phyloP scores from a whole-genome alignment of 2,888 invertebrate species.

The Aspidapion aeneum region DNA sequence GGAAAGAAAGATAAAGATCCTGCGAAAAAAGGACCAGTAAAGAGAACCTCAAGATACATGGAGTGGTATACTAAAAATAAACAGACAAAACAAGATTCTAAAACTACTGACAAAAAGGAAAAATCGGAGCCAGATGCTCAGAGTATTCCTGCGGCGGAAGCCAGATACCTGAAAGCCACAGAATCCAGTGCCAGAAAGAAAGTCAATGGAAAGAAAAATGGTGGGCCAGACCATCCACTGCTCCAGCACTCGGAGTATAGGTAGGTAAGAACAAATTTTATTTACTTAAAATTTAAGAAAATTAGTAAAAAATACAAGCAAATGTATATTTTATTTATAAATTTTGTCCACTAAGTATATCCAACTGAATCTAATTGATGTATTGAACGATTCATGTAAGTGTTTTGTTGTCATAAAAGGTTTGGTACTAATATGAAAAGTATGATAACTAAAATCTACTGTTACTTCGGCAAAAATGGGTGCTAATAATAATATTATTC shows the following conservation, averaged over 20 bases:
- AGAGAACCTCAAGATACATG: conserved; percentile 55
- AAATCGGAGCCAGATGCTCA: conserved; percentile 31
- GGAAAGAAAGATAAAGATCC: conserved; percentile 35
- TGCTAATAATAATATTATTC: too few relatives aligned
- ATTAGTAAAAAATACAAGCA: too few relatives aligned
- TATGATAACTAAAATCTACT: too few relatives aligned
- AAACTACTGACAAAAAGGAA: conserved; percentile 16
- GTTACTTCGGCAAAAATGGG: too few relatives aligned
- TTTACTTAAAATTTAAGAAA: background rate
- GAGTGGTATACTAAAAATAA: conserved; percentile 72
- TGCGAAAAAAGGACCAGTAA: conserved; percentile 46
- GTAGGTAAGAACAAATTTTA: conserved; percentile 6
- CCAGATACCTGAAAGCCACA: conserved; percentile 35
- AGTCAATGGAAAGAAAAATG: conserved; percentile 29
- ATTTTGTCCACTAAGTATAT: too few relatives aligned
- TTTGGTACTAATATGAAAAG: too few relatives aligned
- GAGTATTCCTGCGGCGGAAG: conserved; percentile 24
- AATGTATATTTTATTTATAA: too few relatives aligned
- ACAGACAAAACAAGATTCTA: conserved; percentile 17
- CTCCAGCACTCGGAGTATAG: conserved; percentile 72
- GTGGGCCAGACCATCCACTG: conserved; percentile 58
- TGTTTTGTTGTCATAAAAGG: too few relatives aligned
- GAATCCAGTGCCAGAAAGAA: conserved; percentile 37
- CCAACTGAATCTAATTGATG: too few relatives aligned
- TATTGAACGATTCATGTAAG: too few relatives aligned